Percentiles rank a stretch among this genome's conserved stretches.
phyloP scores from a whole-genome alignment of 92 coral and sea anemone species.

The Phenganax subtilis region DNA sequence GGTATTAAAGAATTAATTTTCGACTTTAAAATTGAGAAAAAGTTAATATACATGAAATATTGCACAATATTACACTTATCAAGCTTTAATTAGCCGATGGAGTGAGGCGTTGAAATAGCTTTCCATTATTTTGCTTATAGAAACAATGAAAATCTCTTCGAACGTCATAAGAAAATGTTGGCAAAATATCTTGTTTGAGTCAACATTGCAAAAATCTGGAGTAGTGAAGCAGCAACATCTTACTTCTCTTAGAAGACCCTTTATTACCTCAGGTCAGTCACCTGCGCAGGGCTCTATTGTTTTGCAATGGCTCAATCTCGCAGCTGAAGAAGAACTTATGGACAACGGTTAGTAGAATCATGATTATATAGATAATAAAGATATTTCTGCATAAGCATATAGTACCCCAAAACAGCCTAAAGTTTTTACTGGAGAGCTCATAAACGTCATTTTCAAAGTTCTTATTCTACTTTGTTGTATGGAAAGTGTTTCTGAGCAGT shows the following conservation, averaged over 20 bases:
- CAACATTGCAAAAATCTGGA: constrained; percentile 42
- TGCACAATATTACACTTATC: neutral
- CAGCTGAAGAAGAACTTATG: neutral
- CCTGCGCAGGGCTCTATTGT: constrained; percentile 48
- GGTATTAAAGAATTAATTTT: no score
- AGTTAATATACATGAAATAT: neutral
- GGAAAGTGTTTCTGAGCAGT: no score
- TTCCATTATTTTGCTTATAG: constrained; percentile 13
- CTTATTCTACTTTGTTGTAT: no score
- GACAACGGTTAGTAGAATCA: neutral
- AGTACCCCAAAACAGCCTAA: no score
- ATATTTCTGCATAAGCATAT: no score
- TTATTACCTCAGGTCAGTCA: constrained; percentile 22
- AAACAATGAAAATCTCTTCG: constrained; percentile 63
- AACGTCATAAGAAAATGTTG: constrained; percentile 66
- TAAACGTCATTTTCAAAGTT: no score
- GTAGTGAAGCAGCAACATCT: constrained; percentile 55
- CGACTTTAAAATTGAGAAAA: no score
- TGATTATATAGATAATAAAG: no score
- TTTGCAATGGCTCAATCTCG: constrained; percentile 71
- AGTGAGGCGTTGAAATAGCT: neutral
- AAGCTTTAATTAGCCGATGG: neutral
- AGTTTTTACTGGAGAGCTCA: no score
- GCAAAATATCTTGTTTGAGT: constrained; percentile 73
- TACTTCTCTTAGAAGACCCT: constrained; percentile 42